Conservation (phyloP, 2,797 vertebrate genomes). For the Fistularia tabacaria region DNA sequence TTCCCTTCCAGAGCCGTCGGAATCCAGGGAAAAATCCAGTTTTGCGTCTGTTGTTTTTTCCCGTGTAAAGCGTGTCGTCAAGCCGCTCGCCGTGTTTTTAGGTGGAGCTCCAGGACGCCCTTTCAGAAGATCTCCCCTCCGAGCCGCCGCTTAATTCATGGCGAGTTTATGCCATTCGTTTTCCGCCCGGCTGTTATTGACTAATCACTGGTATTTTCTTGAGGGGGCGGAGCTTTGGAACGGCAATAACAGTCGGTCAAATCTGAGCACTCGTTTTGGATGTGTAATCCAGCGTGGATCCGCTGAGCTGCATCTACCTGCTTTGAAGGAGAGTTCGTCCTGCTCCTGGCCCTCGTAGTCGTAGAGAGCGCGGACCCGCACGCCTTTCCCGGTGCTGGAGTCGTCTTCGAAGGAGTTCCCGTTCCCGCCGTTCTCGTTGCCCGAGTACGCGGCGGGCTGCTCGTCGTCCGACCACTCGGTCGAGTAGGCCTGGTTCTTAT, state of each 20-base stretch:
- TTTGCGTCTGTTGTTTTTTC: no score
- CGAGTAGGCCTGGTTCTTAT: constrained; percentile 88
- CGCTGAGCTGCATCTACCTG: constrained; percentile 71
- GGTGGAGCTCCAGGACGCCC: no score
- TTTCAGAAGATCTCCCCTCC: no score
- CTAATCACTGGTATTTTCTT: constrained; percentile 49
- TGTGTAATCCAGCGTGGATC: background rate
- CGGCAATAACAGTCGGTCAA: constrained; percentile 3
- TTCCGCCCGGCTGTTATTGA: constrained; percentile 43
- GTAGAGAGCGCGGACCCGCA: constrained; percentile 91
- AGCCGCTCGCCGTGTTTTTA: no score
- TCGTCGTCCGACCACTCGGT: constrained; percentile 96
- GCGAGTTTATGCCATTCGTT: constrained; percentile 46
- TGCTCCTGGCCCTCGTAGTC: constrained; percentile 98
- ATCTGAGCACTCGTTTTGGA: constrained; percentile 22
- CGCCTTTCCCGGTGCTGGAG: constrained; percentile 64
- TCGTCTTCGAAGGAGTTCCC: constrained; percentile 93
- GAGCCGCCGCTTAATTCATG: no score
- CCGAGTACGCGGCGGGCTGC: constrained; percentile 81
- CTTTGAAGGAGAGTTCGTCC: constrained; percentile 96
- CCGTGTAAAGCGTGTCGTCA: no score
- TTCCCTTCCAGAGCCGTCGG: no score
- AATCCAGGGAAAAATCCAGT: no score
- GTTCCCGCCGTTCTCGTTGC: constrained; percentile 82
- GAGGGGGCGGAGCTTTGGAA: constrained; percentile 23